Base-by-base conservation (phyloP, 2,797 vertebrate genomes). In the Sebastes aleutianus region DNA sequence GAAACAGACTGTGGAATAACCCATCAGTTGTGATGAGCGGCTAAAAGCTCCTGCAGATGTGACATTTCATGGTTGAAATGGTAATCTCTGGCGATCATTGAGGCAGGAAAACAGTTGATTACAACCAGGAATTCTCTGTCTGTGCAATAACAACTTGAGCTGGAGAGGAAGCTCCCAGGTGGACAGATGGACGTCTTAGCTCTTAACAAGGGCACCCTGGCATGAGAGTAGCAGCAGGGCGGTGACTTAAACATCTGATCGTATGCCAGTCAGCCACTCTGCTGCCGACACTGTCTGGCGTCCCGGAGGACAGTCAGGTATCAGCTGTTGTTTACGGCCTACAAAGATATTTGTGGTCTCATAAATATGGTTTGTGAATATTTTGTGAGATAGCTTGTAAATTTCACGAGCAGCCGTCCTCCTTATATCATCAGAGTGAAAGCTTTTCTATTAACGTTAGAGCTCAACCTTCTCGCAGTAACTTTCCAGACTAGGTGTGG, bases 181-280 rank as follows among this genome's bases (percentile, higher is more conserved):
- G 82, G 90, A 89, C 88, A 92, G 91, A 92, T 93, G 91, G 91
- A 88, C 80, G 71, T 79, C 82, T 90, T 79, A 87, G 86, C 79
- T 81, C 81, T 89, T 91, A 90, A 90, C 88, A 69, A 86, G 82
- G 29, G 74, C 86, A 85, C 64, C 24, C 59, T 80, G 87, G 84
- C 80, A 74, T 39, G 43, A 67, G 43, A 67, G 76, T 47, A 61
- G 70, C 87, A 78, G 87, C 86, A 79, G 73, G 84, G 62, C 59
- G 22, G 62, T 57, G 83, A 87, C 91, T 90, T 89, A 75, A 89
- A 86, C 83, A 83, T 90, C 89, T 80, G 86, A 92, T 90, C 32
- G 8, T 67, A 62, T 67, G 76, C 78, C 83, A 74, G 83, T 57
- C 80, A 57, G 16, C 54, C 54, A 2, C 82, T 72, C 54, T 62